Evolutionary conservation across 2,113 vertebrate species (phyloP).

Genomic region (Fregata magnificens): DNA sequence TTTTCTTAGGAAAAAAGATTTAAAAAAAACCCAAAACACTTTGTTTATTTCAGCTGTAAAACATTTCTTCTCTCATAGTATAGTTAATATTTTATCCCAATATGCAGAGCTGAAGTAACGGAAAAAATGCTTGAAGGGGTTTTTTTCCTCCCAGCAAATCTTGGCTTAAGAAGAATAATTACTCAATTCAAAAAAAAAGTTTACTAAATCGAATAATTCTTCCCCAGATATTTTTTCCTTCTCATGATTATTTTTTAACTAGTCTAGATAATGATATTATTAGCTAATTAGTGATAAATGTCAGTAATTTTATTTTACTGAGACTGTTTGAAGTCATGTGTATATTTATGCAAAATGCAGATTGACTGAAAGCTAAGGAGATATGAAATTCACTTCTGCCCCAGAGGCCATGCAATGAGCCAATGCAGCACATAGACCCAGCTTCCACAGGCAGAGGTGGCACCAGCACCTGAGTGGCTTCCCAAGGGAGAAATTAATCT

Average conservation of each 20-base stretch:
- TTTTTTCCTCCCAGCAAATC: background rate
- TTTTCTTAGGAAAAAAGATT: background rate
- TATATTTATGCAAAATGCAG: background rate
- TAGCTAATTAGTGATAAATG: constrained; percentile 63
- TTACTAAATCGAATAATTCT: constrained; percentile 38
- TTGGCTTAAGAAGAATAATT: background rate
- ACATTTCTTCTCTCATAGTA: background rate
- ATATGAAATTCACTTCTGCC: background rate
- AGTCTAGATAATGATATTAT: constrained; percentile 44
- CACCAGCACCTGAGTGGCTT: fast-evolving
- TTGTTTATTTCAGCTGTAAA: background rate
- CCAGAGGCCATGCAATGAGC: background rate
- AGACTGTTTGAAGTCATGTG: background rate
- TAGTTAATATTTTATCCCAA: constrained; percentile 18
- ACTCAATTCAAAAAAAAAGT: background rate
- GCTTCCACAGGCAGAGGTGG: background rate
- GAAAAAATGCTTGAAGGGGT: background rate
- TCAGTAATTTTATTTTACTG: constrained; percentile 52
- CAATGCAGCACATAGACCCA: fast-evolving
- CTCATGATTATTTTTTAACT: background rate
- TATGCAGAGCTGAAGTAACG: background rate
- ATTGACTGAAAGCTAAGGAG: background rate
- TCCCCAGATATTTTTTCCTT: background rate
- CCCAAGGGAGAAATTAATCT: background rate
- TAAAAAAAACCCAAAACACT: background rate